Conservation (phyloP, 2,888 invertebrate genomes). For the Drosophila gaucha region DNA sequence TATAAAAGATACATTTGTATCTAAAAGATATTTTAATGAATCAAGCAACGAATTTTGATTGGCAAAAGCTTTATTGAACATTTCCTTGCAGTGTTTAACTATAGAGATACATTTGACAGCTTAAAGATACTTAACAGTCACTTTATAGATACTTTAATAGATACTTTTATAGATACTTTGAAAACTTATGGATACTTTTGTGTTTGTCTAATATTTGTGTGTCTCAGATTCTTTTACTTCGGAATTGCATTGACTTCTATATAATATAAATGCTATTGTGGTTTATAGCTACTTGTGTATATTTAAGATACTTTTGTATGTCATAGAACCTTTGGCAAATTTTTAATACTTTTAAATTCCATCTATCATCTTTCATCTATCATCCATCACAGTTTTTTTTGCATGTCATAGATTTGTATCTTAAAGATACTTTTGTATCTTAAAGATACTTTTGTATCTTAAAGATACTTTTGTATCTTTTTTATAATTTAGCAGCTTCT, state of each 20-base stretch:
- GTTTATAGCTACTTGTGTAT: not conserved
- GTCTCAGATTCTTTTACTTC: too few relatives aligned
- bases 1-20: not conserved
- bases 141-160: too few relatives aligned
- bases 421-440: not conserved
- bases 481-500: too few relatives aligned
- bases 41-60: not conserved
- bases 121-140: too few relatives aligned
- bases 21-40: not conserved
- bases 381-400: too few relatives aligned
- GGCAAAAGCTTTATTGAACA: too few relatives aligned
- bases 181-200: not conserved
- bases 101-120: too few relatives aligned
- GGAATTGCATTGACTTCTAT: too few relatives aligned
- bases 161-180: not conserved
- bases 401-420: too few relatives aligned
- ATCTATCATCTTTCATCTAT: not conserved
- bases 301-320: not conserved
- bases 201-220: too few relatives aligned
- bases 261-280: not conserved
- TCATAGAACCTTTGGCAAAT: not conserved
- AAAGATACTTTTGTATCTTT: not conserved
- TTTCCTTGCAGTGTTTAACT: too few relatives aligned
- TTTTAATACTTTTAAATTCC: not conserved
- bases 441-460: not conserved